phyloP scores from a whole-genome alignment of 2,797 vertebrate species.

The Urosaurus nigricauda region DNA sequence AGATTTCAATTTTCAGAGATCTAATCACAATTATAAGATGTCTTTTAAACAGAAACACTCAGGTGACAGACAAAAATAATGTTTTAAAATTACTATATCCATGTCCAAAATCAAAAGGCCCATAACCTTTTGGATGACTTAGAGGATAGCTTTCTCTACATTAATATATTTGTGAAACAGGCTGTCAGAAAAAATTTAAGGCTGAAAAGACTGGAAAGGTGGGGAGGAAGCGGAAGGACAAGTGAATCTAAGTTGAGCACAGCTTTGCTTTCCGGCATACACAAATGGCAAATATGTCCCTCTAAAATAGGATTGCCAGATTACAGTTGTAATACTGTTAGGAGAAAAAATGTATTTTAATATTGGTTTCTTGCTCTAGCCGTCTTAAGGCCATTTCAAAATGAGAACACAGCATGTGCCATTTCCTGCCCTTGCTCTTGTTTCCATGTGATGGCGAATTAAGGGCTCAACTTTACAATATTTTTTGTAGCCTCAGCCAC shows the following conservation, averaged over 20 bases:
- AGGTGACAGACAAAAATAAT: not conserved
- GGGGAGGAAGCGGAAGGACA: not conserved
- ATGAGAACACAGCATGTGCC: not conserved
- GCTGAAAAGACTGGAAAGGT: not conserved
- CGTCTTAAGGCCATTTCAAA: slow-evolving; percentile 27
- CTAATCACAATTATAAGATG: slow-evolving; percentile 21
- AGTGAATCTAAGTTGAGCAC: not conserved
- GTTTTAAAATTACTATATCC: not conserved
- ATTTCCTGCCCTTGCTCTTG: slow-evolving; percentile 22
- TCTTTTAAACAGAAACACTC: not conserved
- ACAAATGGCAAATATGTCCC: not conserved
- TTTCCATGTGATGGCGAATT: not conserved
- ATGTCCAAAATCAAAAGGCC: not conserved
- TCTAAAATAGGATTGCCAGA: not conserved
- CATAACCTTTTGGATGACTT: not conserved
- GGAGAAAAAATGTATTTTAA: not conserved
- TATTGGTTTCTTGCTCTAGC: not conserved
- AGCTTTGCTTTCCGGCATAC: slow-evolving; percentile 5
- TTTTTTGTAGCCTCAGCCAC: not conserved
- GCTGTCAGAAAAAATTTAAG: not conserved
- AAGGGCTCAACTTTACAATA: slow-evolving; percentile 30
- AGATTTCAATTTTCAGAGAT: not conserved
- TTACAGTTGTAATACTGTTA: slow-evolving; percentile 15
- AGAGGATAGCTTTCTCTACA: not conserved
- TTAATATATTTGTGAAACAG: slow-evolving; percentile 21